Base-by-base conservation (phyloP, 2,888 invertebrate species). In the Melinaea marsaeus region DNA sequence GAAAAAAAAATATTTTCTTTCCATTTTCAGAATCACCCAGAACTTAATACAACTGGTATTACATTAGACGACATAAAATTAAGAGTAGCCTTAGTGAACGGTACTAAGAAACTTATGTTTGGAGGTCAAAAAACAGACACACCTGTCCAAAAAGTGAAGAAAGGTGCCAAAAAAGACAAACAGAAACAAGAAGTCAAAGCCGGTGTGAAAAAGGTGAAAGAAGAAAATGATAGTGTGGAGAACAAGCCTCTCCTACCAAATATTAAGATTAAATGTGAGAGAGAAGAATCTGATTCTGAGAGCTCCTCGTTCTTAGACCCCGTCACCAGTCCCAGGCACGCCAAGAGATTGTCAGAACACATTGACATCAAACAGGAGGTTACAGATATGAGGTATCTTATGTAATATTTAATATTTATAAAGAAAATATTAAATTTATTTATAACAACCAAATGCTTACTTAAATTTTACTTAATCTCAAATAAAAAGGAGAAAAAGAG, bases 31-130 rank as follows among this genome's bases (percentile, higher is more conserved):
- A 92, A 92, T 74, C 94, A 95, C 78, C 94, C 95, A 22, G 96
- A 96, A 80, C 89, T 96, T 60, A 94, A 95, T 74, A 95, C 95
- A 13, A 92, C 93, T 72, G 95, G 95, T 58, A 94, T 97, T 71
- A 94, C 94, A 7, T 83, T 97, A 60, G 93, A 95, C 51, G 90
- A 90, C 46, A 84, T 90, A 64, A 88, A 88, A 65, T 87, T 88
- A 71, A 72, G 97, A 94, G 88, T 88, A 32, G 79, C 84, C 60
- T 63, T 74, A 54, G 67, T 73, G 56, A 74, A 74, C 66, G 74
- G 72, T n/a, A 63, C 86, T 13, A 90, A 88, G 69, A 89, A 88
- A 69, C 77, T 85, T 3, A 88, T 89, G 87, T 90, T 90, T 83
- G 89, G 90, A 60, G 82, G 86, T 48, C 81, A 80, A 62, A 89